Percentiles rank a stretch among this genome's conserved stretches.
Conservation (phyloP, 2,113 vertebrate genomes). For the Neotragus moschatus region DNA sequence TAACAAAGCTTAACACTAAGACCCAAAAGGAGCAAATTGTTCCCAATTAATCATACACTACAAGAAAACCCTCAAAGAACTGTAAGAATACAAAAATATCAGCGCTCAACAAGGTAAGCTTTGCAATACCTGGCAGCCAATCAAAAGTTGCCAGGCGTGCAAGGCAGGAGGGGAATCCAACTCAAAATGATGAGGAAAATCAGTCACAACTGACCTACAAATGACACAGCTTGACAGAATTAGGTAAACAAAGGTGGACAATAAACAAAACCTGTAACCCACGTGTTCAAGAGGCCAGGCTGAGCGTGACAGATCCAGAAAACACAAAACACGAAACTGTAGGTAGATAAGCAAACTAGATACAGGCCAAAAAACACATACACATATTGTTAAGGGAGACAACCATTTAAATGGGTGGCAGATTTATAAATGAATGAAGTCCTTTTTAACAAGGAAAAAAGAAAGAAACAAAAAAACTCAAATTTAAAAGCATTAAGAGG, state of each 20-base stretch:
- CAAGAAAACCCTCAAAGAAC: neutral
- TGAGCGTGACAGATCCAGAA: neutral
- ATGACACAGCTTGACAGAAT: neutral
- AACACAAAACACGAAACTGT: neutral
- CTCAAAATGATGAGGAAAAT: neutral
- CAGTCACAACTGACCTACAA: neutral
- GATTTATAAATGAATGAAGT: neutral
- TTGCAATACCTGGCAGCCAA: neutral
- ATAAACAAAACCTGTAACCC: neutral
- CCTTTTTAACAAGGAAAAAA: neutral
- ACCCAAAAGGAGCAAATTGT: neutral
- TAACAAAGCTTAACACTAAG: neutral
- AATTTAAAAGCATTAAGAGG: neutral
- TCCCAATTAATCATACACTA: neutral
- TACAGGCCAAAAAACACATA: neutral
- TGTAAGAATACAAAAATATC: neutral
- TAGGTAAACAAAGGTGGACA: neutral
- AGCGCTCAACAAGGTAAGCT: neutral
- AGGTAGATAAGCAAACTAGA: neutral
- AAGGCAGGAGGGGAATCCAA: neutral
- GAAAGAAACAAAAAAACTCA: neutral
- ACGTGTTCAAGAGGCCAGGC: neutral
- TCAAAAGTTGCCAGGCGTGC: neutral
- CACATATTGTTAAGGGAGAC: neutral
- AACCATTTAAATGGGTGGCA: neutral